Evolutionary conservation across 2,797 vertebrate species (phyloP), one percentile per base, ranked within the genome.

Genomic region (Acanthopagrus latus): DNA sequence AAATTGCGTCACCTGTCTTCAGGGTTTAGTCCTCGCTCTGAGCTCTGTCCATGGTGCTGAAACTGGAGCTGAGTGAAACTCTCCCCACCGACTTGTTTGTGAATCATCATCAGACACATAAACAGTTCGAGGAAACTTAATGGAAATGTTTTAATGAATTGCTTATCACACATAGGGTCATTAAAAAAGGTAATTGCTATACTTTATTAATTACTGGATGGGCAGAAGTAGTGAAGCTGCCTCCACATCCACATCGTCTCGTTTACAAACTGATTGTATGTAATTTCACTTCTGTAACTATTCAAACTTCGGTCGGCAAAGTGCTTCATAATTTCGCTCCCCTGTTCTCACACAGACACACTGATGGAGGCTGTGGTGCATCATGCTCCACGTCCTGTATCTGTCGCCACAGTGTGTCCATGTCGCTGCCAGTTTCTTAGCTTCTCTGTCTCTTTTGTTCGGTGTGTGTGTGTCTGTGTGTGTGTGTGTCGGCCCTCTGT

Each of bases 31-130:
- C 10, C 50, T 58, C 21, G 12, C 20, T n/a, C 20, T 1, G 4
- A 18, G 64, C n/a, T 29, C 82, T 85, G 82, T 87, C 84, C 84
- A 20, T 86, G 88, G 84, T 86, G 63, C 88, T 84, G 84, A 87
- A 80, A 5, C 16, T 56, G 59, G 2, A 65, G 65, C 62, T 7
- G 6, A 18, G 20, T 17, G 18, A 21, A 18, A 18, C 20, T 72
- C 12, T 44, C 6, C 33, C 2, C 16, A 47, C 3, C 51, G 29
- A 47, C 59, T 7, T 17, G 14, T 18, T 48, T 21, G 12, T 14
- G 17, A 18, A 21, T 0, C 1, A 16, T 48, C 2, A 17, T 25
- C 25, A 25, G 8, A 56, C 12, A 47, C 5, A 20, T 8, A 13
- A 59, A 50, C 29, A 21, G 17, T 14, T 33, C 21, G 29, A 33